Base-by-base conservation (phyloP, 2,113 vertebrate species). In the Pangasianodon gigas region DNA sequence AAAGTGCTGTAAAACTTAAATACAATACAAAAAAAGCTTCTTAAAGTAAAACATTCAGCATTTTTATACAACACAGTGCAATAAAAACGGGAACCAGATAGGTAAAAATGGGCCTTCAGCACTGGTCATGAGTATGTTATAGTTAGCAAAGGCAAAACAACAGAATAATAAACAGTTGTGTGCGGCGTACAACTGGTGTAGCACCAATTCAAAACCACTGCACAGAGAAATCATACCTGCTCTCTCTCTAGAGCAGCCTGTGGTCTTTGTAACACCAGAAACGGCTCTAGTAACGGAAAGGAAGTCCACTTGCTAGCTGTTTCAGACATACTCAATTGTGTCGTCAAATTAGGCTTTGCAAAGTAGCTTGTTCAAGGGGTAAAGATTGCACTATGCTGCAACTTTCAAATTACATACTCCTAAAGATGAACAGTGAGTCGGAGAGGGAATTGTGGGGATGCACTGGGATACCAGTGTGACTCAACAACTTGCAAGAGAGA, bases 1-100 rank as follows among this genome's bases (percentile, higher is more conserved):
- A 95, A 96, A 96, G 95, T 96, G 96, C 96, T 93, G 94, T 92
- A 93, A 88, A 96, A 96, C 95, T 96, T 96, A 96, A 97, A 96
- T 96, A 96, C 90, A 85, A 91, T 92, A 95, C 91, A 94, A 95
- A 94, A 92, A 92, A 94, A 91, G 89, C 89, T 89, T 92, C 92
- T 94, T 94, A 91, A 95, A 94, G 92, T 91, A 94, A 95, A 96
- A 96, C 94, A 95, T 95, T 95, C 94, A 95, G 95, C 94, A 95
- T 91, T 93, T 94, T 94, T 93, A 90, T 94, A 96, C 93, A 95
- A 95, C 94, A 95, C 94, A 95, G 95, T 95, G 95, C 95, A 96
- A 95, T 92, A 87, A 46, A 46, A 93, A 90, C 81, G 89, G 88
- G 88, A 91, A 86, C 24, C 67, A 41, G 77, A 91, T 54, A 89